A percentile compares a stretch with the other conserved stretches of the same genome.
These are phyloP conservation scores for Pyrocephalus nanus DNA, from an alignment of 2,797 vertebrate genomes.

Conservation along the genomic window DNA sequence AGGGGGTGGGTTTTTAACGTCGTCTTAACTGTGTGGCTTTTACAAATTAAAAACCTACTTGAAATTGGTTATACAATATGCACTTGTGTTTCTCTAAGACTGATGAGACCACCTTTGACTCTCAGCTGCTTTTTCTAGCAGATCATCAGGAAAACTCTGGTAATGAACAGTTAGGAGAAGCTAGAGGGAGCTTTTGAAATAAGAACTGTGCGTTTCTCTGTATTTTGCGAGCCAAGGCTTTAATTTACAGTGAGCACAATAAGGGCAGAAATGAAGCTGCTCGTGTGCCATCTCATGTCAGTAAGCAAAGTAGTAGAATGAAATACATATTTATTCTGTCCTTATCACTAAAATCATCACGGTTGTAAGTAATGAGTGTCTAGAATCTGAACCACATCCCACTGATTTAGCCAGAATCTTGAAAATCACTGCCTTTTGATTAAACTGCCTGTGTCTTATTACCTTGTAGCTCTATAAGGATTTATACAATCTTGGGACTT, in stretches of 20 bases:
- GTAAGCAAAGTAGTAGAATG: background rate
- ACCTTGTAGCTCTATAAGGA: background rate
- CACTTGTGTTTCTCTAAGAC: slow-evolving; percentile 54
- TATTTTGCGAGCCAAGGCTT: slow-evolving; percentile 24
- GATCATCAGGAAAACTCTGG: slow-evolving; percentile 43
- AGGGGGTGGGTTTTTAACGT: slow-evolving; percentile 55
- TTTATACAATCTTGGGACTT: background rate
- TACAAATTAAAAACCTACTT: slow-evolving; percentile 72
- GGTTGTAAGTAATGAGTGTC: background rate
- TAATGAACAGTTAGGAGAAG: slow-evolving; percentile 54
- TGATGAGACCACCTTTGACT: slow-evolving; percentile 73
- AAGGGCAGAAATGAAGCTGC: background rate
- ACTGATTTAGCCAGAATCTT: background rate
- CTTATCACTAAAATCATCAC: slow-evolving; percentile 22
- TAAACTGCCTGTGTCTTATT: background rate
- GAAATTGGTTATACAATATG: slow-evolving; percentile 65
- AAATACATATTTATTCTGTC: background rate
- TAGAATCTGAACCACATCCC: background rate
- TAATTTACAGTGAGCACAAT: slow-evolving; percentile 17
- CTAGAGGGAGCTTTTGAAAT: slow-evolving; percentile 69
- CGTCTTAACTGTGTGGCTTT: slow-evolving; percentile 65
- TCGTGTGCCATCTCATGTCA: slow-evolving; percentile 14
- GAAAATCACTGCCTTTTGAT: background rate
- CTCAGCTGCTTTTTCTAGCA: slow-evolving; percentile 50
- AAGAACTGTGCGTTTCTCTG: slow-evolving; percentile 31